phyloP scores from a whole-genome alignment of 2,888 invertebrate genomes.

The Thera obeliscata region DNA sequence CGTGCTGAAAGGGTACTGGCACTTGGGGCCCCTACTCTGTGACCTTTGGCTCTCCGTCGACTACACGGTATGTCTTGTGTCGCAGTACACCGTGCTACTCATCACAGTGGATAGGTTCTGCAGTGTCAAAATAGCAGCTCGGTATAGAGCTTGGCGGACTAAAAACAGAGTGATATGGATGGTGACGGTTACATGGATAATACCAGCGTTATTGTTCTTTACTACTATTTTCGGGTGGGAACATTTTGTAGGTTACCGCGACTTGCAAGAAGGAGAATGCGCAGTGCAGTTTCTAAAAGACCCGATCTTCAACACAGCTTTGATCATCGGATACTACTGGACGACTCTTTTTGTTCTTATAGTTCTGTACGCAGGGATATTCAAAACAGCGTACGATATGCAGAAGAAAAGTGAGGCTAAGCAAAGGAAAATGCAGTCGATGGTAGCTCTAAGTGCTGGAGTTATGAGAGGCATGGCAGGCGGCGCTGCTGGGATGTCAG shows the following conservation, averaged over 20 bases:
- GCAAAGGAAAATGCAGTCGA: constrained; percentile 97
- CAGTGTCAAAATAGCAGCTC: constrained; percentile 98
- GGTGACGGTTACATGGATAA: constrained; percentile 98
- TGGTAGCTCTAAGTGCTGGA: constrained; percentile 95
- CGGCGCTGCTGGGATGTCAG: constrained; percentile 93
- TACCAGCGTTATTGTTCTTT: constrained; percentile 98
- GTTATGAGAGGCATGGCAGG: constrained; percentile 96
- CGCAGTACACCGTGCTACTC: constrained; percentile 99
- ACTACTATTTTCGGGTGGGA: constrained; percentile 99
- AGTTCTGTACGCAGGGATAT: constrained; percentile 98
- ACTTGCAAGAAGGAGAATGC: constrained; percentile 94
- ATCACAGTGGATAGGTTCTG: constrained; percentile 99
- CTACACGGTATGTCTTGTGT: constrained; percentile 99
- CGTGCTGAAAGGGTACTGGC: constrained; percentile 98
- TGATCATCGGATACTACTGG: constrained; percentile 99
- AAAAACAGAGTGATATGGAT: constrained; percentile 96
- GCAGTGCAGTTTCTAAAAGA: constrained; percentile 99
- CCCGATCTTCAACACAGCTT: constrained; percentile 97
- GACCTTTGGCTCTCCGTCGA: constrained; percentile 99
- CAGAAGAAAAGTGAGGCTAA: constrained; percentile 98
- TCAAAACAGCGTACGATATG: constrained; percentile 98
- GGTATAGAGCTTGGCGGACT: constrained; percentile 98
- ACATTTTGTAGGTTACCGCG: constrained; percentile 96
- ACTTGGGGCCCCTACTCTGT: constrained; percentile 96
- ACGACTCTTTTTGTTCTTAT: constrained; percentile 97